These are phyloP conservation scores for Hyperoplus immaculatus DNA, from an alignment of 2,797 vertebrate species.

Conservation along the genomic window DNA sequence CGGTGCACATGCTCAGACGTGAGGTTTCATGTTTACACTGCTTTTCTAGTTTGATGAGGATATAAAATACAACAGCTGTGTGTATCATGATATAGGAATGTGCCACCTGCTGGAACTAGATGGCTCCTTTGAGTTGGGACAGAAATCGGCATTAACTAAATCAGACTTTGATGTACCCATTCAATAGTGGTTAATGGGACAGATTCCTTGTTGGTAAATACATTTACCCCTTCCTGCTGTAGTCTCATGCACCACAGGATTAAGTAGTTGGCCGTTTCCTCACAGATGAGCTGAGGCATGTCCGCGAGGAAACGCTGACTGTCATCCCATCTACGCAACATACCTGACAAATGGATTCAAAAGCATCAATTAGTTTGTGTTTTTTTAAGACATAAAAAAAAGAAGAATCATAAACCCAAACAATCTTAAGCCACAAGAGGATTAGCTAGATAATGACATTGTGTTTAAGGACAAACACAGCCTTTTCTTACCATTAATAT, in stretches of 20 bases:
- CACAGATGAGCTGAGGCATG: slow-evolving; percentile 94
- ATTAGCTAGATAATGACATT: not conserved
- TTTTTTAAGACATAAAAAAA: not conserved
- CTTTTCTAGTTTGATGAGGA: not conserved
- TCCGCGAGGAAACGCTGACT: slow-evolving; percentile 96
- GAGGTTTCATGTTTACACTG: not conserved
- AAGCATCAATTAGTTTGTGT: not conserved
- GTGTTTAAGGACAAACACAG: not conserved
- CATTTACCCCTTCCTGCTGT: slow-evolving; percentile 92
- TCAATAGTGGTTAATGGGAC: not conserved
- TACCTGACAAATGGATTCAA: slow-evolving; percentile 83
- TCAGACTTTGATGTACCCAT: not conserved
- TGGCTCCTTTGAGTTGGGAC: not conserved
- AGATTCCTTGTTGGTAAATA: not conserved
- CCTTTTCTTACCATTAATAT: not conserved
- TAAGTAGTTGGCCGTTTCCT: slow-evolving; percentile 94
- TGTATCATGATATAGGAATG: not conserved
- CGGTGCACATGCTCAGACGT: not conserved
- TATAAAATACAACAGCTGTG: not conserved
- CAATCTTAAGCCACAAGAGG: not conserved
- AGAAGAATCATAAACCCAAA: not conserved
- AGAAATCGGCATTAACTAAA: not conserved
- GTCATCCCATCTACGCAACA: slow-evolving; percentile 97
- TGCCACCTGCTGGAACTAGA: not conserved
- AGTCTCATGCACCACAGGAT: slow-evolving; percentile 96